Percentiles rank a stretch among this genome's conserved stretches.
phyloP scores from a whole-genome alignment of 2,797 vertebrate species.

The Rallus crepitans region DNA sequence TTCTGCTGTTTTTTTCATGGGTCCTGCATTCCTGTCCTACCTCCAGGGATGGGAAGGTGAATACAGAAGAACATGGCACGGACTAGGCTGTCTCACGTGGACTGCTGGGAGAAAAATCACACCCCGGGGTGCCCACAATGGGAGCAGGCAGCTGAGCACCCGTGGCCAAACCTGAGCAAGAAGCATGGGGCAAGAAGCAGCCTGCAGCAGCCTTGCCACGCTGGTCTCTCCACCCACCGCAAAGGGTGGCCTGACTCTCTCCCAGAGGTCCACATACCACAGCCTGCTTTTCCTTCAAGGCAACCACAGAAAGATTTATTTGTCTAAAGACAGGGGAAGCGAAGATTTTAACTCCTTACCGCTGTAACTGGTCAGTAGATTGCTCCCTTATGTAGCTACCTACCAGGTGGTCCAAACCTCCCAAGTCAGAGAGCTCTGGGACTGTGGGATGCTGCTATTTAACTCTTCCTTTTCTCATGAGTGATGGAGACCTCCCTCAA shows the following conservation, averaged over 20 bases:
- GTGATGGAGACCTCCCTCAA: background rate
- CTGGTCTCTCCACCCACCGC: background rate
- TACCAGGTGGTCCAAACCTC: background rate
- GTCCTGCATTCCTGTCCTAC: background rate
- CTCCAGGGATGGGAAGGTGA: background rate
- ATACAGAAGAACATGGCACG: background rate
- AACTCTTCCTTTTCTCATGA: background rate
- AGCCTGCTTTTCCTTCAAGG: conserved; percentile 38
- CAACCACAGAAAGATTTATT: conserved; percentile 56
- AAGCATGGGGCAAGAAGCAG: background rate
- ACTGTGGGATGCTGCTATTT: background rate
- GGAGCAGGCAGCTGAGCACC: background rate
- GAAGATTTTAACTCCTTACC: conserved; percentile 42
- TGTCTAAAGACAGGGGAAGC: conserved; percentile 39
- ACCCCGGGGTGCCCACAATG: accelerated
- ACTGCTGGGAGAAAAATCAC: background rate
- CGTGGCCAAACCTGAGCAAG: background rate
- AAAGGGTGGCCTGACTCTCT: conserved; percentile 25
- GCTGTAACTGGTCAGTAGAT: background rate
- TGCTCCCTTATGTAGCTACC: background rate
- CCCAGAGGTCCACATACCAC: conserved; percentile 50
- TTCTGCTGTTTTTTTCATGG: background rate
- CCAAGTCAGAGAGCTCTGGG: background rate
- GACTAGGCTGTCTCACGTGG: background rate
- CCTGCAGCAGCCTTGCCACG: background rate